phyloP scores from a whole-genome alignment of 2,113 vertebrate genomes.

The Odontophorus gujanensis region DNA sequence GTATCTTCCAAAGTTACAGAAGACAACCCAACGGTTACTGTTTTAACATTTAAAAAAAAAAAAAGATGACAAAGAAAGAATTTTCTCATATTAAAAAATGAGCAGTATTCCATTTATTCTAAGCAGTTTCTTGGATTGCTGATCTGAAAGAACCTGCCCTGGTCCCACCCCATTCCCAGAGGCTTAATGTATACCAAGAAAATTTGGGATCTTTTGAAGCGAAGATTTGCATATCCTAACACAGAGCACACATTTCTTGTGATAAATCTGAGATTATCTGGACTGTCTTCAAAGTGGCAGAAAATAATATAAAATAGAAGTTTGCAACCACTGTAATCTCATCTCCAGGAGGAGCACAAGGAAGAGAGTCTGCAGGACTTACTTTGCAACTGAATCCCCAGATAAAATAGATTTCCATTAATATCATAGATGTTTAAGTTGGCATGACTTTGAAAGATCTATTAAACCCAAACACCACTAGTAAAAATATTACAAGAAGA shows the following conservation, averaged over 20 bases:
- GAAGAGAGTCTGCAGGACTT: not conserved
- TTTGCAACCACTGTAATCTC: not conserved
- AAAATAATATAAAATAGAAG: not conserved
- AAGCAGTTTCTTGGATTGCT: not conserved
- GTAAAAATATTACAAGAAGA: not conserved
- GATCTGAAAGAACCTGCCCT: not conserved
- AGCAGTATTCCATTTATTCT: not conserved
- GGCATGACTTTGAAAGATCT: not conserved
- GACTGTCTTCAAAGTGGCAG: conserved; percentile 3
- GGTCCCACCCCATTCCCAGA: not conserved
- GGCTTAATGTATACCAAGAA: not conserved
- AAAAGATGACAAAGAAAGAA: not conserved
- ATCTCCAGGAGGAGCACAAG: not conserved
- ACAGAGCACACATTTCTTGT: not conserved
- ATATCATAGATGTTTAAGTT: not conserved
- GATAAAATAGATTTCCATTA: not conserved
- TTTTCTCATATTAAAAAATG: not conserved
- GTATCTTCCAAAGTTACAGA: not conserved
- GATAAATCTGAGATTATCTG: conserved; percentile 29
- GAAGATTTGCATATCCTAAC: conserved; percentile 1
- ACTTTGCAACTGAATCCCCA: not conserved
- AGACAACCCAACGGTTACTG: not conserved
- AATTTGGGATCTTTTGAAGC: not conserved
- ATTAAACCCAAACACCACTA: not conserved
- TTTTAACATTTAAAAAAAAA: not conserved